Percentiles rank a stretch among this genome's conserved stretches.
Conservation (phyloP, 2,113 vertebrate species). For the Protobothrops flavoviridis region DNA sequence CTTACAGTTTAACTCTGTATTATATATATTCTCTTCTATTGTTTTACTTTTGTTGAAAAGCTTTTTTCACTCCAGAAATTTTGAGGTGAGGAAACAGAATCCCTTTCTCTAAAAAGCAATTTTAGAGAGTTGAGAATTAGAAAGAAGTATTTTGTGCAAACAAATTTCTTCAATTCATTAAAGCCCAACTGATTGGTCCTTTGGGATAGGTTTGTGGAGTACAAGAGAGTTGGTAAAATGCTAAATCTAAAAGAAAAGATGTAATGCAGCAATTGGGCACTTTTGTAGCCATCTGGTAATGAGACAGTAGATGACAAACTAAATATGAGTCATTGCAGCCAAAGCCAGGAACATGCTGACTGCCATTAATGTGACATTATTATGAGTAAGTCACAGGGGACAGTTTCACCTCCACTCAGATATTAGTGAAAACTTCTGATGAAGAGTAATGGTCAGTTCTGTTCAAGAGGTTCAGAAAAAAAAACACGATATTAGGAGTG, state of each 20-base stretch:
- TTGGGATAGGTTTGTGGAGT: neutral
- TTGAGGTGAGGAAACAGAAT: neutral
- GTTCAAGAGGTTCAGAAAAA: neutral
- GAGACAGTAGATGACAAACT: neutral
- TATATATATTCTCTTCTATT: neutral
- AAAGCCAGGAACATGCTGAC: conserved; percentile 1
- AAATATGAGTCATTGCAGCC: conserved; percentile 11
- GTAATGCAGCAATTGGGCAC: neutral
- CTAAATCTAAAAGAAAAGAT: conserved; percentile 20
- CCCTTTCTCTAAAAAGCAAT: neutral
- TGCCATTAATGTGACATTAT: conserved; percentile 13
- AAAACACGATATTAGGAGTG: neutral
- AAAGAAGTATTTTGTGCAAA: neutral
- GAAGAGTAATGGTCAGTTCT: neutral
- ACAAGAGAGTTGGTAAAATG: neutral
- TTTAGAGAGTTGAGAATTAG: neutral
- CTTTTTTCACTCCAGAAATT: neutral
- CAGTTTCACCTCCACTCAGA: neutral
- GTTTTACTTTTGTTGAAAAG: neutral
- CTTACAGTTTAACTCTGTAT: neutral
- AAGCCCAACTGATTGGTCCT: neutral
- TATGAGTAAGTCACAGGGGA: neutral
- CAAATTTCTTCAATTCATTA: neutral
- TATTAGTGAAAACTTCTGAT: neutral
- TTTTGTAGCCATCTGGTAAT: conserved; percentile 17